Evolutionary conservation across 1,140 invertebrate genomes (phyloP), one percentile per base, ranked within the genome.

Genomic region (Drosophila chauvacae): DNA sequence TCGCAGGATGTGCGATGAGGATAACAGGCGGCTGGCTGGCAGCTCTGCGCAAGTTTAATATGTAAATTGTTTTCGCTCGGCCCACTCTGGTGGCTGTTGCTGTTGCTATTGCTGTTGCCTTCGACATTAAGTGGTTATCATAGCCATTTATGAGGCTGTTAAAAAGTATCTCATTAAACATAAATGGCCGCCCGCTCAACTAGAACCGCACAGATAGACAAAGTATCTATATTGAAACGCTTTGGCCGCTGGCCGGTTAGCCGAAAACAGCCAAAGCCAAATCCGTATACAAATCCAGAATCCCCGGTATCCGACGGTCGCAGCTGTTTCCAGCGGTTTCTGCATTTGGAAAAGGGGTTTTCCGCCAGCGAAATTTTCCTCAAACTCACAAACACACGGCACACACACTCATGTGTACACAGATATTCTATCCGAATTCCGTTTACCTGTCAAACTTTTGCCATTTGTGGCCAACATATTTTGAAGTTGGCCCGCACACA

Each of bases 71-170:
- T 88, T 88, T 90, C 83, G 71, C 76, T 85, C 65, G 59, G 61
- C 41, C 56, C 59, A 18, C 47, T 48, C 47, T 28, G 9, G 45
- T 39, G 70, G 47, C 47, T n/a, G 47, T 16, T 23, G 23, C 23
- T 23, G 3, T 23, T 23, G 45, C 13, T 10, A 23, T 48, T 48
- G 45, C 45, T 3, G 14, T 10, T 75, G 61, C 69, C 70, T 75
- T 90, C 82, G 81, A 81, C 87, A 88, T 91, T 91, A 91, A 91
- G 88, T 91, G 88, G 88, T 91, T 91, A 91, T 91, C 88, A 91
- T 91, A 91, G 88, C 88, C 88, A 91, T 91, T 91, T 91, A 91
- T 91, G 87, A 84, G 88, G 84, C 84, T 91, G 90, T 91, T 90
- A 85, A 91, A 91, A 91, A 91, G 85, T 85, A 81, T 91, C 88